These are phyloP conservation scores for Dissostichus mawsoni DNA, from an alignment of 2,113 vertebrate species.

Conservation along the genomic window DNA sequence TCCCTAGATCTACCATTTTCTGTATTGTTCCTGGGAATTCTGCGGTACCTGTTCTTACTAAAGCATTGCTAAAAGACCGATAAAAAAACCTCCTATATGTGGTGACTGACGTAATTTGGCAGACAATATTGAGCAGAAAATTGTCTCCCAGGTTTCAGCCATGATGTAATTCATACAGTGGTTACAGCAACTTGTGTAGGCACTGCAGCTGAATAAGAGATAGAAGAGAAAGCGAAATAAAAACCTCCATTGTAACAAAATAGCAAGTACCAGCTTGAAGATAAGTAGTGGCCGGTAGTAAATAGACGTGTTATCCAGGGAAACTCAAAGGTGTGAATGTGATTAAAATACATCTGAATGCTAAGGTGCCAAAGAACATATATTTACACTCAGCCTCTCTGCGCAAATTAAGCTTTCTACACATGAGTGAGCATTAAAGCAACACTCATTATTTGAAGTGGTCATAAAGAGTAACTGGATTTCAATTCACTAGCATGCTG, in stretches of 20 bases:
- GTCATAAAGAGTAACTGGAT: slow-evolving; percentile 5
- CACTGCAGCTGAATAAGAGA: neutral
- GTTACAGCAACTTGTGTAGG: neutral
- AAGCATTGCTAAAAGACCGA: neutral
- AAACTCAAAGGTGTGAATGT: slow-evolving; percentile 9
- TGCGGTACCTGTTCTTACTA: neutral
- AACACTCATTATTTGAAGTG: slow-evolving; percentile 22
- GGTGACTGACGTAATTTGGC: neutral
- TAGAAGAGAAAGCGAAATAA: neutral
- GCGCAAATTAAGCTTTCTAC: neutral
- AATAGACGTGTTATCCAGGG: neutral
- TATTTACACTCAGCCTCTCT: neutral
- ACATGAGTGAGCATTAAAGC: neutral
- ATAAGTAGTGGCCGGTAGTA: neutral
- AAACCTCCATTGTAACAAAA: neutral
- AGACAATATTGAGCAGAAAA: neutral
- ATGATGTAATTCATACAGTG: neutral
- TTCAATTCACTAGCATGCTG: neutral
- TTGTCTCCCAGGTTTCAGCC: neutral
- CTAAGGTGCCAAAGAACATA: neutral
- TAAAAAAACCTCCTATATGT: neutral
- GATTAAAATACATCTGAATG: slow-evolving; percentile 1
- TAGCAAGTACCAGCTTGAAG: too few relatives aligned
- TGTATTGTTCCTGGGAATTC: neutral
- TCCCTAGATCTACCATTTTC: neutral